Evolutionary conservation across 53 echinoderm and acorn worm species (phyloP), one percentile per base, ranked within the genome.

Genomic region (Henricia sp.): DNA sequence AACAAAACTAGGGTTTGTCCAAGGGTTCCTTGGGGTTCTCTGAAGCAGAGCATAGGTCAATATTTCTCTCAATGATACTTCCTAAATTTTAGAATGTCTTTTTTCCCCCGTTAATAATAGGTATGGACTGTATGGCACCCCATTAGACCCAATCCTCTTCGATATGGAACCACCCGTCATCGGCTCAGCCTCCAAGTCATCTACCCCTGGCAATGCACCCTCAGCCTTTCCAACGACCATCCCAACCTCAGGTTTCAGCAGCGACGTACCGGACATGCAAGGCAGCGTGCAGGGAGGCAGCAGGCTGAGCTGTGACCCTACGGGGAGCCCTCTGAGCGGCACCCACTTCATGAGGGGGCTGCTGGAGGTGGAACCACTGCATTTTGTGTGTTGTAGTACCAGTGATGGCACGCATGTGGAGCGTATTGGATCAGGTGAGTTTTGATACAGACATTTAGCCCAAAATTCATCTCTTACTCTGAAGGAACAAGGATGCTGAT

Each of bases 281-380:
- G 85, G 77, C 23, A 65, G 75, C 24, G 16, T 34, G 20, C 62
- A 78, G 27, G 82, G 38, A 5, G 60, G 64, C 1, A 21, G 52
- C 44, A 89, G 84, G 66, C 64, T 64, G 11, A 74, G 60, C 67
- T 40, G 89, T 9, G 89, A 90, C 41, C 88, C 93, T 19, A 83
- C 83, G 34, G 62, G 86, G n/a, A 87, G 85, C 12, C 88, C 93
- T 40, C 80, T 91, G 36, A 91, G 92, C 24, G 96, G 96, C 27
- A 75, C 84, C 36, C 85, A 95, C 78, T 92, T 99, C 71, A 94
- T 95, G 91, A 88, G 88, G 55, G 99, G 99, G 0, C 85, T 99
- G 11, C 93, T 99, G 44, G 99, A 99, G 68, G 99, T 99, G 82
- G 99, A 99, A 37, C 99, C 99, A 0, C 80, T 99, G 35, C 99